Evolutionary conservation across 2,797 vertebrate genomes (phyloP), one percentile per base, ranked within the genome.

Genomic region (Geotria australis): DNA sequence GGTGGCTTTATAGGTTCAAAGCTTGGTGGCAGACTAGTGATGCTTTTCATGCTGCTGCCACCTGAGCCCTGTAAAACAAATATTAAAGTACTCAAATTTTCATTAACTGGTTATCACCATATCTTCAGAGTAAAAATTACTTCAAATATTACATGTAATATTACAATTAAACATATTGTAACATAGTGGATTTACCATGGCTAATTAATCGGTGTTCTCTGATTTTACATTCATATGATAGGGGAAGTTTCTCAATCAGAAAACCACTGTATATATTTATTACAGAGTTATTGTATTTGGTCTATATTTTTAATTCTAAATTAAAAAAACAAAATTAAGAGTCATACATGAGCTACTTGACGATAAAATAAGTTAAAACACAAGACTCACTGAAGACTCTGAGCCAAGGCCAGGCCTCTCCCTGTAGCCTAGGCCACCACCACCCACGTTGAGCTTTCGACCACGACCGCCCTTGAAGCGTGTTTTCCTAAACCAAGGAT

Each of bases 401-500:
- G 86, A 73, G 47, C 89, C 91, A 48, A 98, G 73, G 8, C 91
- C 91, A 1, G 91, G 91, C 57, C 88, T 77, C 59, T 96, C 91
- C 51, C 75, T 77, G 62, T 98, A 98, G 3, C 91, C 89, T 51
- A 98, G 71, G 58, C 91, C 91, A 2, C 91, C 91, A 51, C 88
- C 89, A 47, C 91, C 89, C 49, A 98, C 83, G 57, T 96, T 96
- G 61, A 84, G 65, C 68, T 77, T 93, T 71, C 94, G 95, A 60
- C 91, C 91, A 70, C 84, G 84, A 3, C 91, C 91, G 58, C 77
- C 73, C 70, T 98, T 98, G 65, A 96, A 98, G 47, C 91, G 76
- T 3, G 91, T 94, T 67, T 98, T 98, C 62, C 89, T 74, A 71
- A 98, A 98, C 91, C 89, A 95, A 0, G 85, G 77, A 68, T 91